These are phyloP conservation scores for Nemoura dubitans DNA, from an alignment of 2,888 invertebrate species.

Conservation along the genomic window DNA sequence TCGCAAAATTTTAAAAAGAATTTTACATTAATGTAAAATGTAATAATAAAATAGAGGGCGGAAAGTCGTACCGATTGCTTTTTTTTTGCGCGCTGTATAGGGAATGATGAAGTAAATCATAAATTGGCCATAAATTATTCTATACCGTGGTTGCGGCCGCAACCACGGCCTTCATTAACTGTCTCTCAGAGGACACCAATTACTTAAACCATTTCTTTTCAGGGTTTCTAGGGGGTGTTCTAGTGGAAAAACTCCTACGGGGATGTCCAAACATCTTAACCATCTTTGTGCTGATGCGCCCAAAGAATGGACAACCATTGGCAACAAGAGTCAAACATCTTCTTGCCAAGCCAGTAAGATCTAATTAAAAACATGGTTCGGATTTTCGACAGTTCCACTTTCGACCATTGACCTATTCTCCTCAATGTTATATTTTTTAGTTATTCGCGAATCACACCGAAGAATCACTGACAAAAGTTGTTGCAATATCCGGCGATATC, in stretches of 20 bases:
- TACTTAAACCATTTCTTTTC: slow-evolving; percentile 55
- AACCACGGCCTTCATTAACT: too few relatives aligned
- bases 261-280: slow-evolving; percentile 74
- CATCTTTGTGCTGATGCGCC: slow-evolving; percentile 84
- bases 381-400: background rate
- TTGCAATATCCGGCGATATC: slow-evolving; percentile 72
- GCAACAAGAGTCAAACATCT: slow-evolving; percentile 79
- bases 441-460: slow-evolving; percentile 56
- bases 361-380: background rate
- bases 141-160: too few relatives aligned
- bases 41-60: too few relatives aligned
- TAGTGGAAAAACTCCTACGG: slow-evolving; percentile 91
- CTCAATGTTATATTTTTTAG: slow-evolving; percentile 7
- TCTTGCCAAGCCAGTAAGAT: slow-evolving; percentile 59
- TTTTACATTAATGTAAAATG: too few relatives aligned
- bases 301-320: slow-evolving; percentile 84
- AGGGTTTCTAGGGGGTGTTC: slow-evolving; percentile 90
- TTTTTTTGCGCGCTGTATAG: too few relatives aligned
- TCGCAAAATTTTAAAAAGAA: too few relatives aligned
- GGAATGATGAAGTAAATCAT: too few relatives aligned
- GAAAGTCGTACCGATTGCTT: too few relatives aligned
- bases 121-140: too few relatives aligned
- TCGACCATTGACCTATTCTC: background rate
- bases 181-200: too few relatives aligned
- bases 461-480: slow-evolving; percentile 69